Conservation (phyloP, 2,888 invertebrate species). For the Lochmaea crataegi region DNA sequence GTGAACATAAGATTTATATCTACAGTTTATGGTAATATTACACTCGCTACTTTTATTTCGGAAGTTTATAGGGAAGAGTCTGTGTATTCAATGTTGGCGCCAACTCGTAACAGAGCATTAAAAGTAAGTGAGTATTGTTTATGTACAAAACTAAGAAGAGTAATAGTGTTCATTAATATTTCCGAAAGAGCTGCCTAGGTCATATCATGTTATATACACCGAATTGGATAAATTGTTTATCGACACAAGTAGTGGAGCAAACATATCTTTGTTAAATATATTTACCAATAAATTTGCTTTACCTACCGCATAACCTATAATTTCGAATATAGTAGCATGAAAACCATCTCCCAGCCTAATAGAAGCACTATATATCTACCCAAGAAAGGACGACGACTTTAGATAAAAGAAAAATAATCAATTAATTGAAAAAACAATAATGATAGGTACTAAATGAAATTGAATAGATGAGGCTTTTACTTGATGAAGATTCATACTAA, state of each 20-base stretch:
- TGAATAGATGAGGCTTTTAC: too few relatives aligned
- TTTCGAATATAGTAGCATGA: too few relatives aligned
- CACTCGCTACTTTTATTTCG: constrained; percentile 43
- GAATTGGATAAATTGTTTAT: background rate
- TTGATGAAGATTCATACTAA: too few relatives aligned
- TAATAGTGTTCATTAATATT: constrained; percentile 19
- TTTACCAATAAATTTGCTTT: too few relatives aligned
- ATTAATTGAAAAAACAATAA: too few relatives aligned
- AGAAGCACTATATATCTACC: too few relatives aligned
- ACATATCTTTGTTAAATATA: too few relatives aligned
- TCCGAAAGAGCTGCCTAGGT: background rate
- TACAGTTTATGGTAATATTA: constrained; percentile 45
- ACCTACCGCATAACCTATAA: background rate
- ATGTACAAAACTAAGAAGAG: constrained; percentile 22
- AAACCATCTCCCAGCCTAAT: too few relatives aligned
- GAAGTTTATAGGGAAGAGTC: constrained; percentile 44
- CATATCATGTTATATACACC: constrained; percentile 1
- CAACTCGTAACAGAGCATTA: constrained; percentile 37
- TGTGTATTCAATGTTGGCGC: constrained; percentile 41
- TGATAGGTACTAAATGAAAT: too few relatives aligned
- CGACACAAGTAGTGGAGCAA: background rate
- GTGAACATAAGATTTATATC: constrained; percentile 43
- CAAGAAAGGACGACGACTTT: too few relatives aligned
- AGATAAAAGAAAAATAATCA: too few relatives aligned
- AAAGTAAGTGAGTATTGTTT: constrained; percentile 32